Conservation (phyloP, 2,888 invertebrate genomes). For the Machimus rusticus region DNA sequence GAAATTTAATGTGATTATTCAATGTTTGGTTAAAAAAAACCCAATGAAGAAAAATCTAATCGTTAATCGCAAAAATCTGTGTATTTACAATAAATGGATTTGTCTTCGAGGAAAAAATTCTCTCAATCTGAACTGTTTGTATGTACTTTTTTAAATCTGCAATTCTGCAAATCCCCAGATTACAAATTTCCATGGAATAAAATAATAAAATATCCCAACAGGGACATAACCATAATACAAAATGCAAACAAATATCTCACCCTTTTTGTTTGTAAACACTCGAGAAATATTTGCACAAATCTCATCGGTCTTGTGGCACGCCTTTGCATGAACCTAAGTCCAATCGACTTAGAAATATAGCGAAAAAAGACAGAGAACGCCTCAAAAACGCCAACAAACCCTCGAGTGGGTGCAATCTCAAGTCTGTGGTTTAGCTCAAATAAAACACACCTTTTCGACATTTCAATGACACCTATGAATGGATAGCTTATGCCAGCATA, state of each 20-base stretch:
- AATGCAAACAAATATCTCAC: neutral
- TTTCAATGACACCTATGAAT: slow-evolving; percentile 24
- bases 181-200: no score
- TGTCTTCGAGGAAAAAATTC: no score
- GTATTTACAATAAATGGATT: no score
- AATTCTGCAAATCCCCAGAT: no score
- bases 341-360: neutral
- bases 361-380: neutral
- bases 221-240: neutral
- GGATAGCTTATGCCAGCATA: neutral
- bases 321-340: neutral
- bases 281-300: slow-evolving; percentile 1
- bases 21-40: no score
- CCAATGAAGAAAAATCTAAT: no score
- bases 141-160: no score
- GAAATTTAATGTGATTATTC: no score
- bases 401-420: neutral
- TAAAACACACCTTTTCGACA: slow-evolving; percentile 16
- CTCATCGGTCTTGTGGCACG: neutral
- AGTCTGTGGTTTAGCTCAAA: neutral
- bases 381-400: neutral
- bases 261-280: neutral
- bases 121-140: no score
- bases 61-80: no score
- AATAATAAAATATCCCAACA: neutral